These are phyloP conservation scores for Hippocampus zosterae DNA, from an alignment of 2,113 vertebrate species.

Conservation along the genomic window DNA sequence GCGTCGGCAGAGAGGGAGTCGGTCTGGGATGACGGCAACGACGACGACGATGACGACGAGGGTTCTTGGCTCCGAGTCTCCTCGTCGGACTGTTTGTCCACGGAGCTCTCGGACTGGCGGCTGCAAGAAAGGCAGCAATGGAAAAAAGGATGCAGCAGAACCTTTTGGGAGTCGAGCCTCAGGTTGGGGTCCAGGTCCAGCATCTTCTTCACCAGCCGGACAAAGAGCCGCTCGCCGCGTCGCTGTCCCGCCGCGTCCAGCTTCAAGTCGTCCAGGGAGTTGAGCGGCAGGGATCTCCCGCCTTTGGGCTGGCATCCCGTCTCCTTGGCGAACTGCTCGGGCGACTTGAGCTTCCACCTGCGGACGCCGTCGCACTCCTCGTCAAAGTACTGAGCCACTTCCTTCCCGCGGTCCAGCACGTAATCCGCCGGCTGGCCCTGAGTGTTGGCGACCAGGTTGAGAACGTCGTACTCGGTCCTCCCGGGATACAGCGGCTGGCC, in stretches of 20 bases:
- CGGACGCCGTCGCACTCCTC: neutral
- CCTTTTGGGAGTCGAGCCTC: neutral
- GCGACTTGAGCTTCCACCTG: neutral
- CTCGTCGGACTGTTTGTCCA: neutral
- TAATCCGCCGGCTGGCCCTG: conserved; percentile 13
- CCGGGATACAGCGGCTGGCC: neutral
- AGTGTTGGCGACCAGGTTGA: conserved; percentile 4
- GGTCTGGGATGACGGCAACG: too few relatives aligned
- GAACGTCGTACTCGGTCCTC: neutral
- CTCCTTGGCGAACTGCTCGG: conserved; percentile 3
- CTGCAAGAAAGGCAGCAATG: neutral
- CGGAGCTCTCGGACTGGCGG: neutral
- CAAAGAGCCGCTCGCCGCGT: neutral
- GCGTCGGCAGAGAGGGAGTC: neutral
- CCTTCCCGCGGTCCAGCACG: neutral
- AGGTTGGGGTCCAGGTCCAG: conserved; percentile 8
- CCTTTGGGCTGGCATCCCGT: conserved; percentile 2
- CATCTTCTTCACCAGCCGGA: neutral
- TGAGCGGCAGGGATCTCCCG: neutral
- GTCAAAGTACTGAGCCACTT: conserved; percentile 4
- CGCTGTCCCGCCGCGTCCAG: neutral
- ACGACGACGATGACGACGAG: too few relatives aligned
- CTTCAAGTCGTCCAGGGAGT: conserved; percentile 1
- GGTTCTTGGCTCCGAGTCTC: neutral
- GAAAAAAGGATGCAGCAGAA: conserved; percentile 8